These are phyloP conservation scores for Carassius gibelio DNA, from an alignment of 2,113 vertebrate genomes.

Conservation along the genomic window DNA sequence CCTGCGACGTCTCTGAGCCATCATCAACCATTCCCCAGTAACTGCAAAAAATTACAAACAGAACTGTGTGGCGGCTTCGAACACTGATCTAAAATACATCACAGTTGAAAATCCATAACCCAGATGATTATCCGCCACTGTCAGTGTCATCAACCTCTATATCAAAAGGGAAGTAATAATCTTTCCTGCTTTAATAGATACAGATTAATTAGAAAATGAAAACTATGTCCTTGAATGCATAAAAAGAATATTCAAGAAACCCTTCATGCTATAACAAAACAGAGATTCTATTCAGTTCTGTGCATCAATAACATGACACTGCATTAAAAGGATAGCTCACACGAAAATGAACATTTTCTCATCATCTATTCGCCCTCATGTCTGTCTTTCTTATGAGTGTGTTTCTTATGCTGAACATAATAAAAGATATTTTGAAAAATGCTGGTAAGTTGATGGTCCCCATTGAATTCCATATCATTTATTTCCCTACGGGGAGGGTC, in stretches of 20 bases:
- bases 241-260: not conserved
- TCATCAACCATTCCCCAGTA: conserved; percentile 38
- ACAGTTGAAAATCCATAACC: conserved; percentile 23
- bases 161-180: conserved; percentile 8
- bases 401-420: too few relatives aligned
- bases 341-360: too few relatives aligned
- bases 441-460: too few relatives aligned
- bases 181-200: not conserved
- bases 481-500: too few relatives aligned
- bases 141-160: conserved; percentile 6
- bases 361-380: too few relatives aligned
- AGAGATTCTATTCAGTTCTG: not conserved
- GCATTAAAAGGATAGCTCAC: too few relatives aligned
- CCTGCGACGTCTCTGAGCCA: conserved; percentile 30
- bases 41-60: not conserved
- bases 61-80: conserved; percentile 19
- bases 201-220: conserved; percentile 8
- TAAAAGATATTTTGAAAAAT: too few relatives aligned
- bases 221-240: not conserved
- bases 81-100: conserved; percentile 32
- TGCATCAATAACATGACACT: not conserved
- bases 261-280: not conserved
- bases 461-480: too few relatives aligned
- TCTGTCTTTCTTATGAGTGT: too few relatives aligned
- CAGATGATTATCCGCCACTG: not conserved